Evolutionary conservation across 2,888 invertebrate species (phyloP), one percentile per base, ranked within the genome.

Genomic region (Drosophila paranaensis): DNA sequence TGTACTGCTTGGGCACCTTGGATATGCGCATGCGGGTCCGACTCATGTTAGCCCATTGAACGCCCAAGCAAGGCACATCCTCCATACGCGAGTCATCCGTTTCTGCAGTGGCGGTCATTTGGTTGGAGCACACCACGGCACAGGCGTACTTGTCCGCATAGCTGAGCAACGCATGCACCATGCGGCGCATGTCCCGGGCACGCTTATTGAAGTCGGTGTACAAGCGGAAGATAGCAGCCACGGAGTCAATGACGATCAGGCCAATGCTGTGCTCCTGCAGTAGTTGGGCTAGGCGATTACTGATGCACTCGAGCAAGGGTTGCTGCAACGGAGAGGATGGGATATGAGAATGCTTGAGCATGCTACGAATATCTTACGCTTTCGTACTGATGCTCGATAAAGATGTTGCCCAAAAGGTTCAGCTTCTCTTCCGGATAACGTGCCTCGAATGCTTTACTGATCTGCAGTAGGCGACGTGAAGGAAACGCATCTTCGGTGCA

Each of bases 401-500:
- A 95, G 74, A 96, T 94, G 75, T 94, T 94, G 78, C 95, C 95
- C 77, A 94, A 93, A 82, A 93, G 93, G 71, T 93, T 91, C 2
- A 91, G 89, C 33, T 90, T 64, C 61, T 84, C 82, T 27, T 82
- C 90, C 81, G 82, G 82, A 71, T 89, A 93, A 73, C 79, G 92
- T 56, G 89, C 88, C 6, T 90, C 91, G 43, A 93, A 93, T 5
- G 86, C 83, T 71, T 92, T 84, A 9, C 93, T 90, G 37, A 95
- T 91, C 88, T 96, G 94, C 61, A 94, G 92, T 14, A 96, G 92
- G 43, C 97, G 93, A 87, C 94, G 95, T 0, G 95, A 94, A n/a
- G 96, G 96, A 91, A 96, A 96, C 16, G 92, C 91, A 89, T 95
- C 95, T 92, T 96, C 96, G 0, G 96, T 96, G 81, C 95, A 95